Conservation (phyloP, 2,888 invertebrate species). For the Metellina segmentata region DNA sequence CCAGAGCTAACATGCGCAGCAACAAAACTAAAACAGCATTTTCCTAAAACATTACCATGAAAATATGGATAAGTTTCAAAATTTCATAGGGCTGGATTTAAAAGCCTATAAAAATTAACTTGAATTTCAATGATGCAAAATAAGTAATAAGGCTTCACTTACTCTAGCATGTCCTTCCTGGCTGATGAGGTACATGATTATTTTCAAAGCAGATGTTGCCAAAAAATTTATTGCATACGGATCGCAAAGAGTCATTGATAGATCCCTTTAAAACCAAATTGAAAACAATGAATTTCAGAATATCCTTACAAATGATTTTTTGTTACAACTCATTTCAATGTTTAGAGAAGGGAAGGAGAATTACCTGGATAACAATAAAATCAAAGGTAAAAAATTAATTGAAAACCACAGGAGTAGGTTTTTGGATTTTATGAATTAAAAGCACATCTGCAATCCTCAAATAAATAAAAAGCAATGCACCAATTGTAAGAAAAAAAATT, state of each 20-base stretch:
- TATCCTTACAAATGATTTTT: background rate
- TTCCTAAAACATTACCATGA: constrained; percentile 83
- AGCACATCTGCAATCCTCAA: too few relatives aligned
- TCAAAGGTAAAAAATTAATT: too few relatives aligned
- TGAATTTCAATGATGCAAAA: background rate
- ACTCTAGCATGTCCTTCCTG: constrained; percentile 92
- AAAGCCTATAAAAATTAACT: background rate
- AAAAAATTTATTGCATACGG: constrained; percentile 98
- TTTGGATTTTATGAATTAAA: too few relatives aligned
- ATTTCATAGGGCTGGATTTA: background rate
- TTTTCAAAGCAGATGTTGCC: constrained; percentile 94
- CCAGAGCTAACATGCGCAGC: constrained; percentile 94
- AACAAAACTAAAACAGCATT: constrained; percentile 93
- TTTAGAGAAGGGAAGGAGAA: too few relatives aligned
- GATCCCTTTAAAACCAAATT: constrained; percentile 88
- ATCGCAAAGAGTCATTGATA: constrained; percentile 98
- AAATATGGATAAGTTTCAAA: background rate
- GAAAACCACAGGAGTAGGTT: too few relatives aligned
- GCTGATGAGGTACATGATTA: constrained; percentile 88
- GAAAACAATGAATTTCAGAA: background rate
- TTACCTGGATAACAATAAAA: too few relatives aligned
- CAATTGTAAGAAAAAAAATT: too few relatives aligned
- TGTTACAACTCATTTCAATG: too few relatives aligned
- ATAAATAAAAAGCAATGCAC: too few relatives aligned
- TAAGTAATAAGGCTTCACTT: constrained; percentile 77